A percentile compares a stretch with the other conserved stretches of the same genome.
These are phyloP conservation scores for Coracopsis vasa DNA, from an alignment of 2,113 vertebrate genomes.

Conservation along the genomic window DNA sequence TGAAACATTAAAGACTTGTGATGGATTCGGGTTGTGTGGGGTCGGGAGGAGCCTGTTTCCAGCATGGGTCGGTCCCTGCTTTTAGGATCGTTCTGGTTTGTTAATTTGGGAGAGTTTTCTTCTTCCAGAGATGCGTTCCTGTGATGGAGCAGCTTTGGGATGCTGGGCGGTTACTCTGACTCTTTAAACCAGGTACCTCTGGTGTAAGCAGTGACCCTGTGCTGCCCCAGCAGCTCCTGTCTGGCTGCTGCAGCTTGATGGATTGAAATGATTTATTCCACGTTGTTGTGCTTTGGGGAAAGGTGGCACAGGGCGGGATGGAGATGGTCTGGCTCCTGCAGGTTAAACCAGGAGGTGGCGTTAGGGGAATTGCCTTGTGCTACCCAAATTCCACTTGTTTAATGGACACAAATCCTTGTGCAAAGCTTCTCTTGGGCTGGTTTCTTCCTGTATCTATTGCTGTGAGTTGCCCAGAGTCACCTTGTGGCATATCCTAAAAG, in stretches of 20 bases:
- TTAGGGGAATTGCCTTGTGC: neutral
- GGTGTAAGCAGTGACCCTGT: fast-evolving
- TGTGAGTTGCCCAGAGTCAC: neutral
- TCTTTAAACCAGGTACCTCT: fast-evolving
- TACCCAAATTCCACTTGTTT: neutral
- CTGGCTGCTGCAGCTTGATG: fast-evolving
- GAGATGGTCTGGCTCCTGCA: neutral
- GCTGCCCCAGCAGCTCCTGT: neutral
- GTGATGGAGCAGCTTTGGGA: neutral
- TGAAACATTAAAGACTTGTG: neutral
- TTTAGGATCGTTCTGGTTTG: neutral
- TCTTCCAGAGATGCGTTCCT: neutral
- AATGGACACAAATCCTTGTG: neutral
- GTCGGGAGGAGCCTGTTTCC: neutral
- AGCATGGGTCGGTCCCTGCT: neutral
- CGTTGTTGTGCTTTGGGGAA: fast-evolving
- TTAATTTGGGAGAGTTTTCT: neutral
- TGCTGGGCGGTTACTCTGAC: neutral
- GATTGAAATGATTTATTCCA: neutral
- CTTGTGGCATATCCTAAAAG: neutral
- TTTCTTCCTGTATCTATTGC: neutral
- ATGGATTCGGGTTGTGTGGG: neutral
- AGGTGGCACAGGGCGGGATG: neutral
- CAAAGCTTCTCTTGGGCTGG: neutral
- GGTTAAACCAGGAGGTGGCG: neutral